Conservation (phyloP, 2,888 invertebrate species). For the Stomorhina lunata region DNA sequence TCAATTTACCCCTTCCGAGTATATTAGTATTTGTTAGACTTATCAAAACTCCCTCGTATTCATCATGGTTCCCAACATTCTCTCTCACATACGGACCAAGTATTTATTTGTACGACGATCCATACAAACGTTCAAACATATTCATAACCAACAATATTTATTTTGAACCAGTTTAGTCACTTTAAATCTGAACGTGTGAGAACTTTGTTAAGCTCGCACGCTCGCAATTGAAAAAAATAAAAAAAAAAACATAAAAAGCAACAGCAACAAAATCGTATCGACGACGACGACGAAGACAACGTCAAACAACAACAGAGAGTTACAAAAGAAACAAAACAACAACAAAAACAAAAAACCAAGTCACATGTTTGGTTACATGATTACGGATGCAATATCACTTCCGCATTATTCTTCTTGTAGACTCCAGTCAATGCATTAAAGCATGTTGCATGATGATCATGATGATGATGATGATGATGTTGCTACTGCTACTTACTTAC, state of each 20-base stretch:
- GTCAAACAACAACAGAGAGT: constrained; percentile 36
- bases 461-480: constrained; percentile 26
- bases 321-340: neutral
- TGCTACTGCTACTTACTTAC: too few relatives aligned
- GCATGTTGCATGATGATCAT: constrained; percentile 62
- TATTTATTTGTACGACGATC: neutral
- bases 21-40: neutral
- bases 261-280: constrained; percentile 39
- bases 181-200: constrained; percentile 64
- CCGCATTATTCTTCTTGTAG: constrained; percentile 64
- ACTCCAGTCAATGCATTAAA: constrained; percentile 70
- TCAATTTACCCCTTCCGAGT: neutral
- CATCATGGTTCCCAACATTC: neutral
- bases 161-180: constrained; percentile 66
- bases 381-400: constrained; percentile 67
- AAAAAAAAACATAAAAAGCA: constrained; percentile 31
- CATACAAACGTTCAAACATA: constrained; percentile 21
- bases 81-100: too few relatives aligned
- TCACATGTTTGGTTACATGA: constrained; percentile 67
- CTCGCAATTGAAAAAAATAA: constrained; percentile 56
- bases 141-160: constrained; percentile 56
- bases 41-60: constrained; percentile 9
- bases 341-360: constrained; percentile 54
- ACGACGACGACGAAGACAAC: constrained; percentile 6
- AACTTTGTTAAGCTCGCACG: constrained; percentile 66